phyloP scores from a whole-genome alignment of 2,113 vertebrate species.

The Edolisoma coerulescens region DNA sequence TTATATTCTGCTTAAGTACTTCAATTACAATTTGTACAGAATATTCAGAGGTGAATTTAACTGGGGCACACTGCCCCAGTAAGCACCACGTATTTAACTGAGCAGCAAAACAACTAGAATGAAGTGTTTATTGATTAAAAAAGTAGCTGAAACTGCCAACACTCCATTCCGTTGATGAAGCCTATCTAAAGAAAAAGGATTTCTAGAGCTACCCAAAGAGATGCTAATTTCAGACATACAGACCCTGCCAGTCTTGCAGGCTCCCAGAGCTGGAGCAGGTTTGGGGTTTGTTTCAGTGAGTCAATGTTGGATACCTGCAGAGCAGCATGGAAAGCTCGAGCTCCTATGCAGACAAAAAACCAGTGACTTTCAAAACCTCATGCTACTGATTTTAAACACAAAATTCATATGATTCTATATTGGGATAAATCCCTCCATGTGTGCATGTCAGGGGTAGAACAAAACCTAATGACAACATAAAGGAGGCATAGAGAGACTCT shows the following conservation, averaged over 20 bases:
- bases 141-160: background rate
- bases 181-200: background rate
- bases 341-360: background rate
- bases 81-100: background rate
- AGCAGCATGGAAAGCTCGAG: background rate
- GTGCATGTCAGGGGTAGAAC: background rate
- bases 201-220: background rate
- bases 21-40: background rate
- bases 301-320: background rate
- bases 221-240: background rate
- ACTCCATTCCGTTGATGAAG: background rate
- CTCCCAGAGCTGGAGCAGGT: background rate
- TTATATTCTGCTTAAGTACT: background rate
- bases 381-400: background rate
- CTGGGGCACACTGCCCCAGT: background rate
- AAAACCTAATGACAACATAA: background rate
- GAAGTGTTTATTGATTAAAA: background rate
- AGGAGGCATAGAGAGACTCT: background rate
- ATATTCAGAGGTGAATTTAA: background rate
- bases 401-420: fast-evolving
- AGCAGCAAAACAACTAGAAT: background rate
- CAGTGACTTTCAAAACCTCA: background rate
- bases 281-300: background rate
- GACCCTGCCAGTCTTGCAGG: background rate
- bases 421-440: background rate